phyloP scores from a whole-genome alignment of 2,888 invertebrate species.

The Trichogramma dendrolimi region DNA sequence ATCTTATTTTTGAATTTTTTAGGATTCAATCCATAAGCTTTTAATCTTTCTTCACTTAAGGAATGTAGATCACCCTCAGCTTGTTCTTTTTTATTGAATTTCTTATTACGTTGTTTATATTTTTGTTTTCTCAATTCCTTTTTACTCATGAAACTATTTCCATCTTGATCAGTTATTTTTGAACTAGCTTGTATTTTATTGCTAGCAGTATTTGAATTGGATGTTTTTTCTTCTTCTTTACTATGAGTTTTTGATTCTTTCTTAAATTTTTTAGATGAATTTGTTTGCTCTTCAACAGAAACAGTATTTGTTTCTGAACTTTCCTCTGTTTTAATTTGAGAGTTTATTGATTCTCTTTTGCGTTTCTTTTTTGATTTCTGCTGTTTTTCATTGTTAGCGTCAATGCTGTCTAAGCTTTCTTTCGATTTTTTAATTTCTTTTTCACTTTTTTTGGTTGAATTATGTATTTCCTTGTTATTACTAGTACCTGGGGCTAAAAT shows the following conservation, averaged over 20 bases:
- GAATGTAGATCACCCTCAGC: constrained; percentile 31
- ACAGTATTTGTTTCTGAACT: constrained; percentile 4
- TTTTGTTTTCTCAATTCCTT: constrained; percentile 21
- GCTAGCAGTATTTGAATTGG: constrained; percentile 2
- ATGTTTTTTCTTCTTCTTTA: constrained; percentile 25
- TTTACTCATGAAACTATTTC: constrained; percentile 13
- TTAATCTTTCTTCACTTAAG: constrained; percentile 71
- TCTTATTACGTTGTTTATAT: constrained; percentile 25
- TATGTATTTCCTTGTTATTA: constrained; percentile 23
- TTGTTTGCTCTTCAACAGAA: neutral
- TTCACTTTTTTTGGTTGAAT: constrained; percentile 17
- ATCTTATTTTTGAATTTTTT: constrained; percentile 78
- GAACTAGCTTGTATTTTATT: neutral
- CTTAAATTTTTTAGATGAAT: neutral
- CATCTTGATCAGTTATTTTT: constrained; percentile 9
- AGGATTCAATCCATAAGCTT: constrained; percentile 89
- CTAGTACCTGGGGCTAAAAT: constrained; percentile 28
- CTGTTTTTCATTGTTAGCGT: constrained; percentile 11
- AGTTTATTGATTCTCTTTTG: constrained; percentile 25
- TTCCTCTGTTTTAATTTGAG: constrained; percentile 4
- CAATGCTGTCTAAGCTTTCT: constrained; percentile 22
- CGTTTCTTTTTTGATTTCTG: constrained; percentile 30
- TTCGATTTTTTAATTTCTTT: constrained; percentile 25
- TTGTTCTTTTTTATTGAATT: constrained; percentile 32
- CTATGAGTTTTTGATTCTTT: constrained; percentile 19